These are phyloP conservation scores for Palythoa grandiflora DNA, from an alignment of 92 coral and sea anemone genomes.

Conservation along the genomic window DNA sequence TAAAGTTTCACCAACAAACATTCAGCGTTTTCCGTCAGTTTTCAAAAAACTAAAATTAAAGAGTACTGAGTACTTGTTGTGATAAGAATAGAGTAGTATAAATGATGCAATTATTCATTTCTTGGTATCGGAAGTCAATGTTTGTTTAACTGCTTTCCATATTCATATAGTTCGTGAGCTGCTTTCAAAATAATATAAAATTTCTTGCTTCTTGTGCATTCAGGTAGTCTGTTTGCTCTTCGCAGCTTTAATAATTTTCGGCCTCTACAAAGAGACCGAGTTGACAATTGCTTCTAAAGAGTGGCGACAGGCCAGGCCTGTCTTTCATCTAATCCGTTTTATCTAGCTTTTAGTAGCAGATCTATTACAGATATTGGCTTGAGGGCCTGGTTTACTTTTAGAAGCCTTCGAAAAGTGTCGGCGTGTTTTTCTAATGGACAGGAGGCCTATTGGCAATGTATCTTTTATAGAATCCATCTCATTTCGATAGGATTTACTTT, in stretches of 20 bases:
- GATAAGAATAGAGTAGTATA: background rate
- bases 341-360: slow-evolving; percentile 35
- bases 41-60: background rate
- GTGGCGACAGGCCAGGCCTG: slow-evolving; percentile 15
- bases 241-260: slow-evolving; percentile 40
- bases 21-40: background rate
- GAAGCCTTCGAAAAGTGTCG: slow-evolving; percentile 26
- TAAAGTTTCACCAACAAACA: background rate
- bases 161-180: slow-evolving; percentile 24
- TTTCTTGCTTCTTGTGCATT: slow-evolving; percentile 24
- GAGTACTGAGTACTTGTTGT: background rate
- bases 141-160: slow-evolving; percentile 24
- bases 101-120: background rate
- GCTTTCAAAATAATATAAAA: slow-evolving; percentile 29
- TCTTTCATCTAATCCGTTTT: slow-evolving; percentile 37
- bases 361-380: slow-evolving; percentile 44
- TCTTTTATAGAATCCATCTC: slow-evolving; percentile 37
- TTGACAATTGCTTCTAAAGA: slow-evolving; percentile 23
- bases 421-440: slow-evolving; percentile 38
- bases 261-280: slow-evolving; percentile 24
- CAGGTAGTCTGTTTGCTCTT: slow-evolving; percentile 36
- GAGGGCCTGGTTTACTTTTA: slow-evolving; percentile 37
- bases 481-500: slow-evolving; percentile 41
- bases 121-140: slow-evolving; percentile 10
- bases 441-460: slow-evolving; percentile 34